Conservation (phyloP, 1,140 invertebrate species). For the Drosophila biarmipes region DNA sequence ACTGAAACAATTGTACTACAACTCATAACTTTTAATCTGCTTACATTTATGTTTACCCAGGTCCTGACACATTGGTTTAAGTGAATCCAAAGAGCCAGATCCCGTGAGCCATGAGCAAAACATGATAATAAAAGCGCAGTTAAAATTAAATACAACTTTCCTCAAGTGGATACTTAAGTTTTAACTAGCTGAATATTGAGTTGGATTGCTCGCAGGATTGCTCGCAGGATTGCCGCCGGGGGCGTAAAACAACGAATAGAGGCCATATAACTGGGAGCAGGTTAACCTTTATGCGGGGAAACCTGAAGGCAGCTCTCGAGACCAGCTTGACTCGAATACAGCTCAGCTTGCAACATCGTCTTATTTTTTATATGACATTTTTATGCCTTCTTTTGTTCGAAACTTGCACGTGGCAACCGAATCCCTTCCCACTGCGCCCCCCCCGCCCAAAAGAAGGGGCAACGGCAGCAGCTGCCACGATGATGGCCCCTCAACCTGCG, state of each 20-base stretch:
- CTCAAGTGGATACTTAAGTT: conserved; percentile 48
- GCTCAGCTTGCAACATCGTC: conserved; percentile 53
- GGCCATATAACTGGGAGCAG: conserved; percentile 50
- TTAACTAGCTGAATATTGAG: conserved; percentile 54
- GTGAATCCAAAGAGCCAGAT: not conserved
- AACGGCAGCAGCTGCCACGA: conserved; percentile 35
- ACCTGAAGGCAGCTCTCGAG: conserved; percentile 50
- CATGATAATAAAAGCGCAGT: conserved; percentile 26
- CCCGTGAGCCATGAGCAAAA: not conserved
- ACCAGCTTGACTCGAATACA: conserved; percentile 11
- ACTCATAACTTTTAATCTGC: not conserved
- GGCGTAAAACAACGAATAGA: conserved; percentile 43
- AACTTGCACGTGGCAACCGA: conserved; percentile 52
- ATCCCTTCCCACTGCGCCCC: not conserved
- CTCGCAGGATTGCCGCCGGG: too few relatives aligned
- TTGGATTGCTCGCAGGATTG: conserved; percentile 47
- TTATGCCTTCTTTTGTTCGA: conserved; percentile 71
- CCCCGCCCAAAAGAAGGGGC: not conserved
- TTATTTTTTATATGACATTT: conserved; percentile 69
- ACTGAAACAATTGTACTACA: not conserved
- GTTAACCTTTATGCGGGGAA: conserved; percentile 69
- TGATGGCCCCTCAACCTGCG: conserved; percentile 24
- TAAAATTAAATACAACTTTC: conserved; percentile 41
- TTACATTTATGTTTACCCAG: not conserved
- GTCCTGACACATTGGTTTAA: not conserved